Evolutionary conservation across 2,888 invertebrate species (phyloP).

Genomic region (Ectemnius cavifrons): DNA sequence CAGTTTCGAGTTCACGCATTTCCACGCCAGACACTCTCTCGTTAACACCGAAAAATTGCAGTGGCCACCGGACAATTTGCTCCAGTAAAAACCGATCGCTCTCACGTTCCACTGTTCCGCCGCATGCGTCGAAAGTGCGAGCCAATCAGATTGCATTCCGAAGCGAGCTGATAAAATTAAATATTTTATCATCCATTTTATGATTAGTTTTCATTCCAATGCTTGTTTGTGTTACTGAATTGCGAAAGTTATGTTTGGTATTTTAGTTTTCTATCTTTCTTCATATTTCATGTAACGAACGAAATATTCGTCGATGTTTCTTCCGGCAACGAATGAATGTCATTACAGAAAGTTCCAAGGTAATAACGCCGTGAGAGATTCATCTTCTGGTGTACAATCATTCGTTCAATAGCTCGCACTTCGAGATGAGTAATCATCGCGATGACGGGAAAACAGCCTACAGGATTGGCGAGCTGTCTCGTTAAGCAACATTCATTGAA

Average conservation of each 20-base stretch:
- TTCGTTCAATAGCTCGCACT: not conserved
- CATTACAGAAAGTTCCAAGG: no score
- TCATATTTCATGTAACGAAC: no score
- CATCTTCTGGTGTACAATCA: not conserved
- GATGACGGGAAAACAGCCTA: conserved; percentile 28
- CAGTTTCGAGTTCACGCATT: conserved; percentile 1
- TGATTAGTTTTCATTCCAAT: no score
- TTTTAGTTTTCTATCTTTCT: no score
- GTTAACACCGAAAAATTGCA: conserved; percentile 23
- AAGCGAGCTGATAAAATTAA: not conserved
- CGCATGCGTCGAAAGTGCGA: not conserved
- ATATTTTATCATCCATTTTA: no score
- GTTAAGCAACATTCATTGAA: conserved; percentile 33
- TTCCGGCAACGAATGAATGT: no score
- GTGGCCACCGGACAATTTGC: not conserved
- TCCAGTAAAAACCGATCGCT: not conserved
- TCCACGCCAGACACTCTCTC: conserved; percentile 8
- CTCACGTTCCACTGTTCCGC: not conserved
- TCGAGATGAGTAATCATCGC: conserved; percentile 33
- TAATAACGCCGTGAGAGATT: no score
- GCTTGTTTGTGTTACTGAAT: no score
- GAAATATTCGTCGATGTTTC: no score
- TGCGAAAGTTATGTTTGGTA: no score
- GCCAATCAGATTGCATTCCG: not conserved
- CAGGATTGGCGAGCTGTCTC: conserved; percentile 19